Evolutionary conservation across 2,797 vertebrate species (phyloP), one percentile per base, ranked within the genome.

Genomic region (Xiphophorus birchmanni): DNA sequence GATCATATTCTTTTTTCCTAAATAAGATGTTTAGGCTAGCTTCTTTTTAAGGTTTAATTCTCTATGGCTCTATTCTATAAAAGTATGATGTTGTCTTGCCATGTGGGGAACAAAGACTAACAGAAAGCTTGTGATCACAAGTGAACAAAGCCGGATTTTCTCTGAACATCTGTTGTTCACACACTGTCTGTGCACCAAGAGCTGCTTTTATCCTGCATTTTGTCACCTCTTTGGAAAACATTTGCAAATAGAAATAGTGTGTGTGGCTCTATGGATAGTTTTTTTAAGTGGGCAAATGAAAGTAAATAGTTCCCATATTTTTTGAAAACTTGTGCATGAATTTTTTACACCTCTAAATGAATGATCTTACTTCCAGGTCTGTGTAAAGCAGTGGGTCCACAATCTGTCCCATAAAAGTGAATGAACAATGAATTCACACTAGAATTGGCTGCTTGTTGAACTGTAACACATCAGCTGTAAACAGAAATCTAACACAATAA

Each of bases 341-440:
- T 63, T 35, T 8, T 11, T 56, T 48, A 29, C 72, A 44, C n/a
- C 37, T 29, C 32, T 84, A 13, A 75, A 29, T 81, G 6, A 69
- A 48, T 84, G 48, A 54, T 87, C 52, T 8, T 67, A 89, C 58
- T 77, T 56, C 2, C 80, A 32, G 82, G 26, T 77, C 44, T 73
- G 71, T 60, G 32, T 32, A 15, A 54, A 50, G 54, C 45, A 32
- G 32, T 79, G 32, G 71, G 52, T 76, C 75, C 60, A 71, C 40
- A 48, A 60, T 44, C 44, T 52, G 50, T 77, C 74, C 69, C 44
- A 67, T 76, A 13, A 79, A 88, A 81, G 75, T 81, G 78, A 80
- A 75, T 65, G 44, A 79, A 56, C 78, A 74, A 87, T 11, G 77
- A 86, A 84, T 74, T 23, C 48, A 50, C 18, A 40, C 4, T 80